Conservation (phyloP, 2,888 invertebrate genomes). For the Bembecia ichneumoniformis region DNA sequence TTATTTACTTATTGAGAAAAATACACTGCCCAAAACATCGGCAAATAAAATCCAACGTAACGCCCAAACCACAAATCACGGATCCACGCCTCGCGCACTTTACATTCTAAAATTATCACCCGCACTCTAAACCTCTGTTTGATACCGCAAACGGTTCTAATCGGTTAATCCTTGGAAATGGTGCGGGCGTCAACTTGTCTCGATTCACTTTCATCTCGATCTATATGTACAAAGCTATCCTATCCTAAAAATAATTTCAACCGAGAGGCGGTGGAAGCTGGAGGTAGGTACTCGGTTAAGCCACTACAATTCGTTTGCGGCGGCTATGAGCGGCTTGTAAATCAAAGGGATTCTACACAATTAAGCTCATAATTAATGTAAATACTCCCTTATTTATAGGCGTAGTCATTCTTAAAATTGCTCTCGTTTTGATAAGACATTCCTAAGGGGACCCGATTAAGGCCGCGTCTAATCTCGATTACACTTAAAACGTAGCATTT, state of each 20-base stretch:
- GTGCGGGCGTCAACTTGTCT: conserved; percentile 54
- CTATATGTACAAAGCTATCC: conserved; percentile 34
- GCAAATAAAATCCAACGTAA: too few relatives aligned
- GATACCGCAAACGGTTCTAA: conserved; percentile 20
- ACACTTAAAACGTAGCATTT: too few relatives aligned
- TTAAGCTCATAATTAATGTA: conserved; percentile 72
- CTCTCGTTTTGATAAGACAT: conserved; percentile 58
- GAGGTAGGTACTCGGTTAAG: conserved; percentile 62
- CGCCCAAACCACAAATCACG: conserved; percentile 1
- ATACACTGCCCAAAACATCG: neutral
- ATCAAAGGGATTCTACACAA: conserved; percentile 72
- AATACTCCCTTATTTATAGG: conserved; percentile 66
- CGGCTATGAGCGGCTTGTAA: conserved; percentile 67
- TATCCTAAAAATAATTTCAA: conserved; percentile 67
- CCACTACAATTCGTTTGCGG: conserved; percentile 69
- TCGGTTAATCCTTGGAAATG: conserved; percentile 54
- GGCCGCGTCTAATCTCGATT: conserved; percentile 19
- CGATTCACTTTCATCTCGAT: conserved; percentile 62
- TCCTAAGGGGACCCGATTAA: conserved; percentile 52
- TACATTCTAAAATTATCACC: conserved; percentile 15
- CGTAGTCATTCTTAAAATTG: conserved; percentile 66
- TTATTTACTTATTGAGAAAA: conserved; percentile 3
- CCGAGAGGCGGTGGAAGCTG: conserved; percentile 43
- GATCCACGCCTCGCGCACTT: conserved; percentile 7
- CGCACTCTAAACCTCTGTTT: conserved; percentile 11